Evolutionary conservation across 2,888 invertebrate species (phyloP).

Genomic region (Slavum lentiscoides): DNA sequence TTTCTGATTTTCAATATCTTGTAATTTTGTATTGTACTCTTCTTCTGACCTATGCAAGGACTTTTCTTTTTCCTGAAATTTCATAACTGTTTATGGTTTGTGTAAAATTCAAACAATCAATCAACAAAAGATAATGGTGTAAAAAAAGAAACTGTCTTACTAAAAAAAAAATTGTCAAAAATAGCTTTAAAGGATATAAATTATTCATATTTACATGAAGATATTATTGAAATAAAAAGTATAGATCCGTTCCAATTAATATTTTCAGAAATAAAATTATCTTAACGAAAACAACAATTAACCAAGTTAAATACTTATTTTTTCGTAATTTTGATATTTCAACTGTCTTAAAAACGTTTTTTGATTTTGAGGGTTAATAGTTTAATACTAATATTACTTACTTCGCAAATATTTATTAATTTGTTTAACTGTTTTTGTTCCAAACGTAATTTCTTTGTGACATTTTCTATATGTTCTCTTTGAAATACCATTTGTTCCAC

Average conservation of each 20-base stretch:
- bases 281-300: no score
- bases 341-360: neutral
- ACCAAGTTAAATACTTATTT: no score
- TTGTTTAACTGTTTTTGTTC: slow-evolving; percentile 25
- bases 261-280: no score
- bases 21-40: slow-evolving; percentile 5
- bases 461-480: slow-evolving; percentile 23
- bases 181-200: no score
- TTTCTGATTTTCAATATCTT: slow-evolving; percentile 29
- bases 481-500: slow-evolving; percentile 22
- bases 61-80: slow-evolving; percentile 32
- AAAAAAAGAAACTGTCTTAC: no score
- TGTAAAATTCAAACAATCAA: no score
- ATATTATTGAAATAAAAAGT: no score
- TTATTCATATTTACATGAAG: no score
- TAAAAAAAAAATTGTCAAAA: no score
- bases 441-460: neutral
- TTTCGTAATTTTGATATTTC: no score
- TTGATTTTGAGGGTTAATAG: neutral
- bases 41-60: neutral
- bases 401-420: slow-evolving; percentile 28
- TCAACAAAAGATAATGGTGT: no score
- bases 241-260: no score
- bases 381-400: neutral
- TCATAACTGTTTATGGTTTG: neutral